These are phyloP conservation scores for Acronicta aceris DNA, from an alignment of 2,888 invertebrate genomes.

Conservation along the genomic window DNA sequence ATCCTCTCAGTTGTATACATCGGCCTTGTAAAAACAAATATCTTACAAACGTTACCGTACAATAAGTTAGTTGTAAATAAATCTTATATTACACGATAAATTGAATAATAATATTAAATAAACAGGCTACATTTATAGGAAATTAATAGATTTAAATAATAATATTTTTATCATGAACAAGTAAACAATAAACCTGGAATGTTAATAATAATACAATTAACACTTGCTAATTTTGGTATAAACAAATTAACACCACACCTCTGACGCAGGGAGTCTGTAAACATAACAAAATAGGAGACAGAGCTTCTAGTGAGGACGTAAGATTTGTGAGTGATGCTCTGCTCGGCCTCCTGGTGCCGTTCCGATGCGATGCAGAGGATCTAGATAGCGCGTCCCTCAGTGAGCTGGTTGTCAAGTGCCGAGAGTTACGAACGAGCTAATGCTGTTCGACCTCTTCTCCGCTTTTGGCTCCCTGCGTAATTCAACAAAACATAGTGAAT, in stretches of 20 bases:
- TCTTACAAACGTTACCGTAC: conserved; percentile 74
- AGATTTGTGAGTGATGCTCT: conserved; percentile 34
- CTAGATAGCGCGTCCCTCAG: conserved; percentile 85
- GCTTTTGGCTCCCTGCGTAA: conserved; percentile 92
- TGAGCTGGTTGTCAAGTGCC: conserved; percentile 92
- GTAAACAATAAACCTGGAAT: conserved; percentile 87
- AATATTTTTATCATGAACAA: conserved; percentile 79
- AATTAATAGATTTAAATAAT: conserved; percentile 79
- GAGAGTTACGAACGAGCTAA: conserved; percentile 94
- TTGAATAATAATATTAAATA: conserved; percentile 82
- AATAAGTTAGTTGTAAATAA: conserved; percentile 88
- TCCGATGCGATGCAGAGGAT: conserved; percentile 81
- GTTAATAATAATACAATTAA: conserved; percentile 86
- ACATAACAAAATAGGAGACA: conserved; percentile 73
- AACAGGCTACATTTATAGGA: conserved; percentile 78
- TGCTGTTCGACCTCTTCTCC: conserved; percentile 96
- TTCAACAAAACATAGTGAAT: conserved; percentile 35
- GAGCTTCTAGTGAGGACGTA: conserved; percentile 63
- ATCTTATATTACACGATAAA: conserved; percentile 85
- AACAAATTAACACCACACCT: conserved; percentile 81
- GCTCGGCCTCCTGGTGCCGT: conserved; percentile 71
- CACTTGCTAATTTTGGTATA: conserved; percentile 86
- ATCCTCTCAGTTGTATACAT: conserved; percentile 84
- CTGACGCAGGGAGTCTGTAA: conserved; percentile 63
- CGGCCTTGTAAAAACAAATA: conserved; percentile 84